Evolutionary conservation across 2,888 invertebrate genomes (phyloP), one percentile per base, ranked within the genome.

Genomic region (Rhingia rostrata): DNA sequence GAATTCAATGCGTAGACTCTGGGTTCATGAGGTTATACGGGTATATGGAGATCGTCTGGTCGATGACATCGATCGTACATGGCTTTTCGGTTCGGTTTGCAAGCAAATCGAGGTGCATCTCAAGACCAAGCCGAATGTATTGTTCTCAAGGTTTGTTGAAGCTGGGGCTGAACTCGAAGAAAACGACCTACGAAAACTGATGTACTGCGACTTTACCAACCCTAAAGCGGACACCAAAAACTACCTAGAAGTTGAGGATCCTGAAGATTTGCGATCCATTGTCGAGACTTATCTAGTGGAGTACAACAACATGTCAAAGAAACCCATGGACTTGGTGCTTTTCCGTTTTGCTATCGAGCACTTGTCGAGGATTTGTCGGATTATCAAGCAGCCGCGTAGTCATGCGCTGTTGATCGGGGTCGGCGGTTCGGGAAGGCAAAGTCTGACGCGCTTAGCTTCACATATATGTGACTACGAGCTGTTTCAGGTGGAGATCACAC

Each of bases 281-380:
- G 97, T 97, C 0, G 98, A 98, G 88, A 95, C 95, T 0, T 98
- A 96, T 92, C 92, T 98, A 10, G 95, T 95, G 0, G 98, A 98
- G 90, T 98, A 95, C 90, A 98, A 98, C 90, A 96, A 97, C 87
- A 97, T 98, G 96, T 96, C 97, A 7, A 98, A 97, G 91, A 98
- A 98, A 89, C 98, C 98, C 0, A 98, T 98, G 98, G 96, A 97
- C 91, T 93, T 98, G 69, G 98, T 98, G 3, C 92, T 98, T 41
- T 97, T 97, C 91, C 97, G 98, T 90, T 99, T 97, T 92, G 98
- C 98, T 0, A 94, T 98, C 87, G 98, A 98, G 92, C 98, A 98
- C 92, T 93, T 98, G 88, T 97, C 98, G 1, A 94, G 97, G 87
- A 95, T 98, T 87, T 95, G 96, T 88, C 95, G 98, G 86, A 96